Conservation (phyloP, 1,140 invertebrate genomes). For the Ips typographus region DNA sequence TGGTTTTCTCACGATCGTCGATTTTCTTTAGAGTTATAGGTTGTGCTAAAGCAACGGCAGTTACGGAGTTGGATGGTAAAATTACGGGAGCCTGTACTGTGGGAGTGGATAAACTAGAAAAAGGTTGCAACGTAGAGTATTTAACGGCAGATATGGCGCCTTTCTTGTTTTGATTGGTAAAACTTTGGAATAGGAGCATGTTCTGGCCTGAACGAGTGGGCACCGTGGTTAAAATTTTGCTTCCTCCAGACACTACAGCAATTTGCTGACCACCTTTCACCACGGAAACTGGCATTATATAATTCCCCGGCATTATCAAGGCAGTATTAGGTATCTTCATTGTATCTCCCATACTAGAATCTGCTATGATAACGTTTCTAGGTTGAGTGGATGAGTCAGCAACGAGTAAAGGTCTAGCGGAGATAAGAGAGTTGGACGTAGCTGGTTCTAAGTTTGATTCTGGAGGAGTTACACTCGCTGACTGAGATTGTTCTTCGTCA, state of each 20-base stretch:
- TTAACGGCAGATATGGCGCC: slow-evolving; percentile 54
- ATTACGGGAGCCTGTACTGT: slow-evolving; percentile 47
- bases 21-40: slow-evolving; percentile 49
- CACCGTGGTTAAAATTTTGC: slow-evolving; percentile 64
- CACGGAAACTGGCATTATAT: slow-evolving; percentile 68
- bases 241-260: slow-evolving; percentile 68
- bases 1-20: slow-evolving; percentile 42
- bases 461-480: slow-evolving; percentile 42
- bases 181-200: slow-evolving; percentile 58
- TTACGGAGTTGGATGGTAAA: slow-evolving; percentile 45
- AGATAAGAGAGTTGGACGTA: slow-evolving; percentile 32
- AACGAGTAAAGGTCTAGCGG: slow-evolving; percentile 43
- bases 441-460: slow-evolving; percentile 45
- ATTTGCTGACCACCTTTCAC: slow-evolving; percentile 70
- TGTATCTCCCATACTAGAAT: slow-evolving; percentile 57
- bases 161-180: slow-evolving; percentile 56
- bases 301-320: slow-evolving; percentile 68
- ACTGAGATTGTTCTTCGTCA: slow-evolving; percentile 48
- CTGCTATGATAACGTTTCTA: slow-evolving; percentile 61
- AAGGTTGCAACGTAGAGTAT: slow-evolving; percentile 54
- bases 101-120: slow-evolving; percentile 51
- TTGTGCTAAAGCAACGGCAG: slow-evolving; percentile 48
- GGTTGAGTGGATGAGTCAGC: slow-evolving; percentile 45
- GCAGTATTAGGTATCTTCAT: slow-evolving; percentile 60
- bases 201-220: slow-evolving; percentile 59